These are phyloP conservation scores for Cyaniris semiargus DNA, from an alignment of 2,888 invertebrate genomes.

Conservation along the genomic window DNA sequence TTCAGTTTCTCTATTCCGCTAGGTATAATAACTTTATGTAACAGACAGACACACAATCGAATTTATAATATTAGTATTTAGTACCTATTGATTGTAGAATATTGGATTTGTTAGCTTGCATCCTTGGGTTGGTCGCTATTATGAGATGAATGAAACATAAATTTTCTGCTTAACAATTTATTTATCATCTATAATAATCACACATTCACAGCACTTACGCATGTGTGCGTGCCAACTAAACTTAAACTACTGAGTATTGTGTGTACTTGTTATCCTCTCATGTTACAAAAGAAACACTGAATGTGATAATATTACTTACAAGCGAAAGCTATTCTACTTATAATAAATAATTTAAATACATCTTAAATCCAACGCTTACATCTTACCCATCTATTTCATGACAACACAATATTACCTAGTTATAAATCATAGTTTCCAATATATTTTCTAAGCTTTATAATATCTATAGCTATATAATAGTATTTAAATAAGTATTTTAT, in stretches of 20 bases:
- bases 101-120: too few relatives aligned
- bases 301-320: conserved; percentile 58
- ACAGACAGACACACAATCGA: too few relatives aligned
- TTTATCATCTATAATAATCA: conserved; percentile 43
- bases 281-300: conserved; percentile 62
- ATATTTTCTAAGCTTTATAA: conserved; percentile 28
- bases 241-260: conserved; percentile 73
- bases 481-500: conserved; percentile 32
- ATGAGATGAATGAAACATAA: conserved; percentile 39
- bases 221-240: conserved; percentile 60
- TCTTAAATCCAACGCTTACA: not conserved
- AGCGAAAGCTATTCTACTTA: conserved; percentile 40
- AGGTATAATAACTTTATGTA: too few relatives aligned
- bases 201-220: conserved; percentile 53
- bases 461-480: conserved; percentile 29
- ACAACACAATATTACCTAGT: conserved; percentile 49
- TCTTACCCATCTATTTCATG: conserved; percentile 53
- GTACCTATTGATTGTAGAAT: not conserved
- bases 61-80: too few relatives aligned
- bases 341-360: conserved; percentile 37
- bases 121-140: not conserved
- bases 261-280: conserved; percentile 62
- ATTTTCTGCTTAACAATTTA: conserved; percentile 40
- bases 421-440: conserved; percentile 35
- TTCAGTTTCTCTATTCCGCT: too few relatives aligned